Conservation (phyloP, 2,113 vertebrate species). For the Lepisosteus osseus region DNA sequence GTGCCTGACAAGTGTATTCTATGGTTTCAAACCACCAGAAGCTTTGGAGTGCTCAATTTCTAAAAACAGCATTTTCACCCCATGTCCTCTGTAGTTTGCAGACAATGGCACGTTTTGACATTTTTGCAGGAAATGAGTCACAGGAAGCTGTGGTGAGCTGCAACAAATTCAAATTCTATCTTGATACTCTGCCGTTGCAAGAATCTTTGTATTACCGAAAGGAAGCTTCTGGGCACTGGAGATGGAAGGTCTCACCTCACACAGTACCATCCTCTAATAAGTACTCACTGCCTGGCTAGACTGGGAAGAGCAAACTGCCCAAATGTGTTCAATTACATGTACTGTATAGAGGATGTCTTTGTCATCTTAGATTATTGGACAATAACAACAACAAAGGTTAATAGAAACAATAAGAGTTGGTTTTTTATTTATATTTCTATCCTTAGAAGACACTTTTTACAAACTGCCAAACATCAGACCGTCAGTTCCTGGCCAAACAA, state of each 20-base stretch:
- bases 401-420: too few relatives aligned
- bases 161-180: constrained; percentile 26
- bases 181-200: constrained; percentile 40
- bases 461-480: too few relatives aligned
- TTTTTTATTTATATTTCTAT: too few relatives aligned
- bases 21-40: constrained; percentile 6
- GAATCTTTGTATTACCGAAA: constrained; percentile 34
- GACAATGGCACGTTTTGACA: constrained; percentile 33
- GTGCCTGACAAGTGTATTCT: background rate
- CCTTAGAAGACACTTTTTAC: too few relatives aligned
- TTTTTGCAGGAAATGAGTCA: constrained; percentile 47
- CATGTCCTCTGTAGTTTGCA: constrained; percentile 24
- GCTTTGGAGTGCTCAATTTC: constrained; percentile 16
- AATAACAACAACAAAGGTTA: too few relatives aligned
- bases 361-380: too few relatives aligned
- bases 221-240: background rate
- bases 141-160: constrained; percentile 56
- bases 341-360: too few relatives aligned
- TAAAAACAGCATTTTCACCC: constrained; percentile 30
- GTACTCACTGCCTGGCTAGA: too few relatives aligned
- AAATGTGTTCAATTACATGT: too few relatives aligned
- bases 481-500: too few relatives aligned
- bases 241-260: background rate
- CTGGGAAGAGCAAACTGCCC: too few relatives aligned
- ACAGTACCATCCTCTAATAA: background rate